phyloP scores from a whole-genome alignment of 2,888 invertebrate genomes.

The Kuschelorhynchus macadamiae region DNA sequence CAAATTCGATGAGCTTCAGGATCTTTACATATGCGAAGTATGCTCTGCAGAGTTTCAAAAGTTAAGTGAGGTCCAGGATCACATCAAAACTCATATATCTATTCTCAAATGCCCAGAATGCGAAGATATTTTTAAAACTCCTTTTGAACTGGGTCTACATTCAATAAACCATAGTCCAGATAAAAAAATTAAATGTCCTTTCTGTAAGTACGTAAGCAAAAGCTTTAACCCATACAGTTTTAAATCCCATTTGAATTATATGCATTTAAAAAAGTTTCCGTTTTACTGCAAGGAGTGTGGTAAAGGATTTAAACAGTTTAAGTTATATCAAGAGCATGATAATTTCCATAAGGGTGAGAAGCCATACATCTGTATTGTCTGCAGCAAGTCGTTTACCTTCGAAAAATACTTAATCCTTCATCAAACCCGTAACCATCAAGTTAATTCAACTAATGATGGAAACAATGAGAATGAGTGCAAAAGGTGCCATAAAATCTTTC shows the following conservation, averaged over 20 bases:
- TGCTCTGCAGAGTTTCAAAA: conserved; percentile 59
- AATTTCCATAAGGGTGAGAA: conserved; percentile 71
- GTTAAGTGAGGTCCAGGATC: conserved; percentile 45
- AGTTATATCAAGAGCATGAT: conserved; percentile 72
- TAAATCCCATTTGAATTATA: conserved; percentile 62
- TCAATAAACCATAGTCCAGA: conserved; percentile 28
- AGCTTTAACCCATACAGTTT: conserved; percentile 60
- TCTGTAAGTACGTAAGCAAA: conserved; percentile 57
- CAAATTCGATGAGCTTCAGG: conserved; percentile 58
- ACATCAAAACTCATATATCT: conserved; percentile 34
- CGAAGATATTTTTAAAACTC: conserved; percentile 23
- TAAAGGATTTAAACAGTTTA: conserved; percentile 72
- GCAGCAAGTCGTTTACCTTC: conserved; percentile 71
- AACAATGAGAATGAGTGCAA: conserved; percentile 66
- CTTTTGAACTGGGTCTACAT: conserved; percentile 48
- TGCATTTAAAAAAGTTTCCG: conserved; percentile 65
- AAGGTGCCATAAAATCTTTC: conserved; percentile 61
- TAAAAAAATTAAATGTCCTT: conserved; percentile 43
- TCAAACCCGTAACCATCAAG: conserved; percentile 61
- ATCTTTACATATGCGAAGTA: conserved; percentile 58
- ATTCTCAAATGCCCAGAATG: conserved; percentile 30
- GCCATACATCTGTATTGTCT: conserved; percentile 71
- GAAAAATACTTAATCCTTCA: conserved; percentile 64
- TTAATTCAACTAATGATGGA: conserved; percentile 61
- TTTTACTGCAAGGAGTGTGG: conserved; percentile 72